Conservation (phyloP, 1,140 invertebrate species). For the Lepidotrigona ventralis region DNA sequence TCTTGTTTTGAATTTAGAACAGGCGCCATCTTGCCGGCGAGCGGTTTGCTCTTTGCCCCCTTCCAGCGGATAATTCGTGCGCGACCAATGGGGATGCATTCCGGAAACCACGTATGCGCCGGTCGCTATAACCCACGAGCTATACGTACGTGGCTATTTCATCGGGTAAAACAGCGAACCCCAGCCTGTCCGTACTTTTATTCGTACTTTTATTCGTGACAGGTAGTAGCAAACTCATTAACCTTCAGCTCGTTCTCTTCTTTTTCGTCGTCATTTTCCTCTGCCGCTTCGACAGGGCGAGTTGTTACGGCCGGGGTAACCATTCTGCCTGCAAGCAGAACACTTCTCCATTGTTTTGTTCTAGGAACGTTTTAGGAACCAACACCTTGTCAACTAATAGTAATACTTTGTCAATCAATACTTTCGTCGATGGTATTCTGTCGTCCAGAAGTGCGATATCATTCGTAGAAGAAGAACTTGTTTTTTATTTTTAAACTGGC, state of each 20-base stretch:
- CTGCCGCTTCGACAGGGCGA: neutral
- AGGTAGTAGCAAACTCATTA: constrained; percentile 67
- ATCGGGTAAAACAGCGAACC: constrained; percentile 45
- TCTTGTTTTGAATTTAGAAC: constrained; percentile 80
- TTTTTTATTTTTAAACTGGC: neutral
- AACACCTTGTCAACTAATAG: too few relatives aligned
- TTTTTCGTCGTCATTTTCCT: neutral
- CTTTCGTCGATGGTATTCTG: too few relatives aligned
- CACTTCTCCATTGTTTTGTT: neutral
- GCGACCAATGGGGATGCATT: constrained; percentile 71
- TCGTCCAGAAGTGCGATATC: neutral
- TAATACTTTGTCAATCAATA: too few relatives aligned
- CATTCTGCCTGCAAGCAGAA: neutral
- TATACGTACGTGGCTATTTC: constrained; percentile 58
- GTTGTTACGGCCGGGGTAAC: too few relatives aligned
- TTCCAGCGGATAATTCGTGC: constrained; percentile 72
- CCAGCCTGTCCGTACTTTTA: constrained; percentile 45
- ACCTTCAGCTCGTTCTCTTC: constrained; percentile 49
- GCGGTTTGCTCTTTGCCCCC: constrained; percentile 76
- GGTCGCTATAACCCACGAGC: constrained; percentile 53
- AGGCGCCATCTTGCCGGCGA: constrained; percentile 78
- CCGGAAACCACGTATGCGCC: constrained; percentile 67
- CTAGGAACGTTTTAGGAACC: neutral
- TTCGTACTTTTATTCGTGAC: constrained; percentile 59
- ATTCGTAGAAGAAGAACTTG: neutral